Base-by-base conservation (phyloP, 2,797 vertebrate species). In the Paguma larvata region DNA sequence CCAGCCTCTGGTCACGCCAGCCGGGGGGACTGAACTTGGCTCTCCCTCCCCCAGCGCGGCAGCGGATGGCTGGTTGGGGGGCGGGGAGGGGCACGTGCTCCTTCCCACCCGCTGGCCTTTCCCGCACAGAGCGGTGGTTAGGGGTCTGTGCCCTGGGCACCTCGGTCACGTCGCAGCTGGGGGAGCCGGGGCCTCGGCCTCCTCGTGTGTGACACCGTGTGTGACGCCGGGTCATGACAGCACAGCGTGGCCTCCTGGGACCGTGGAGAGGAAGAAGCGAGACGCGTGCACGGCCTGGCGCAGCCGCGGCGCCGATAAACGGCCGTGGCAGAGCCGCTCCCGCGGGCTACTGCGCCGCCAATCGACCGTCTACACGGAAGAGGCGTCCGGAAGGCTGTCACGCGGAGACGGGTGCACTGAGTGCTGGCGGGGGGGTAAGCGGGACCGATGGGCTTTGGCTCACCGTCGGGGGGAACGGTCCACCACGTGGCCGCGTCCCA, bases 281-380 rank as follows among this genome's bases (percentile, higher is more conserved):
- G 34, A 23, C 6, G 30, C 32, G 67, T 6, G 12, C 7, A 2
- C 32, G 38, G 38, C 38, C 46, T 4, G 46, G 53, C 53, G n/a
- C 19, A 1, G 1, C 1, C 0, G 0, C 19, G 84, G 48, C 1
- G 1, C 67, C 2, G 16, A 30, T 18, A 9, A 44, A 27, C 2
- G 14, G 14, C 21, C 53, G 12, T 23, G 21, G 21, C 1, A 16
- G 53, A 3, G 30, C 19, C 1, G 70, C 32, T 11, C 15, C 44
- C 16, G n/a, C 1, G 3, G 25, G 27, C 48, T 62, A n/a, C 6
- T n/a, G 34, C 41, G 10, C 7, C 2, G 1, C 21, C 3, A 38
- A 23, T 38, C 25, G 16, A 34, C 5, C 9, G 1, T 32, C 44
- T 9, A 30, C 87, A 53, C n/a, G 3, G 12, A 70, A 56, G 25